Evolutionary conservation across 2,797 vertebrate genomes (phyloP).

Genomic region (Oreonectes daqikongensis): DNA sequence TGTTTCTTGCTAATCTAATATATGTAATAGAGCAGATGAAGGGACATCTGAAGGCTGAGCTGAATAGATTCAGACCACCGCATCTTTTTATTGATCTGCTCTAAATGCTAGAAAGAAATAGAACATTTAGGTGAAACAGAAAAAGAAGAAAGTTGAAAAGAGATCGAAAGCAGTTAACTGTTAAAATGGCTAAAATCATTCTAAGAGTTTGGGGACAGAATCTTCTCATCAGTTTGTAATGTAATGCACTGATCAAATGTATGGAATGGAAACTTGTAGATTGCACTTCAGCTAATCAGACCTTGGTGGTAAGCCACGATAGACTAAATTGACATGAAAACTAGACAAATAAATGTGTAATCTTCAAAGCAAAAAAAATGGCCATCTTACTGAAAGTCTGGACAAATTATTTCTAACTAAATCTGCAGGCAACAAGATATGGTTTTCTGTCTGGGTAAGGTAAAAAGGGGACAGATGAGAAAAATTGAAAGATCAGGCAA

Average conservation of each 20-base stretch:
- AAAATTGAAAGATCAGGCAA: slow-evolving; percentile 27
- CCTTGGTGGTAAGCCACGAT: too few species aligned
- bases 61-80: slow-evolving; percentile 53
- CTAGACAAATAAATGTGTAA: neutral
- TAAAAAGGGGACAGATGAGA: neutral
- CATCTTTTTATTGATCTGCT: slow-evolving; percentile 28
- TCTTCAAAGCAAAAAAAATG: neutral
- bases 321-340: too few species aligned
- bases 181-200: neutral
- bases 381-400: neutral
- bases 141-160: slow-evolving; percentile 23
- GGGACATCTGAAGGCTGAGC: slow-evolving; percentile 47
- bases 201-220: neutral
- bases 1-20: slow-evolving; percentile 19
- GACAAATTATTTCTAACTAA: neutral
- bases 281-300: too few species aligned
- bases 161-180: slow-evolving; percentile 4
- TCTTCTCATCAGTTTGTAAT: too few species aligned
- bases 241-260: neutral
- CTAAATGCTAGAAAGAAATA: slow-evolving; percentile 27
- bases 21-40: slow-evolving; percentile 11
- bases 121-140: slow-evolving; percentile 18
- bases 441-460: slow-evolving; percentile 4
- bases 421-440: neutral
- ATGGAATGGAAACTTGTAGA: neutral